Base-by-base conservation (phyloP, 2,113 vertebrate genomes). In the Regulus satrapa region DNA sequence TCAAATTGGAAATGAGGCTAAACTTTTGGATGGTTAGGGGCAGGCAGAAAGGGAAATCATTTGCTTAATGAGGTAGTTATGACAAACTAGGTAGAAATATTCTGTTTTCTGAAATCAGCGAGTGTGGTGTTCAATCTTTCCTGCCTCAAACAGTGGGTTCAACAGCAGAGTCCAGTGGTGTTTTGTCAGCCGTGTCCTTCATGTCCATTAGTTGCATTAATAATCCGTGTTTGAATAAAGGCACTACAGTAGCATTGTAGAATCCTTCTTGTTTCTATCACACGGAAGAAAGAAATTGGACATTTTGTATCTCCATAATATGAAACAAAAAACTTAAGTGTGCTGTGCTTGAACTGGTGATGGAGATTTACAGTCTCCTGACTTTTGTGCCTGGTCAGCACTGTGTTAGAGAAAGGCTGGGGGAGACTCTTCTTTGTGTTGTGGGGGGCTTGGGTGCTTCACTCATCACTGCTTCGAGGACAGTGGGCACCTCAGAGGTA, bases 11-110 rank as follows among this genome's bases (percentile, higher is more conserved):
- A 95, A 95, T 80, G 84, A 89, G 75, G 87, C 89, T 91, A 94
- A 95, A 93, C 84, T 82, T 94, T 77, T 48, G 55, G 89, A 91
- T 67, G 59, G 74, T 66, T 83, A 26, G 72, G 48, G 72, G 71
- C 74, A 77, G 81, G 40, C 67, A 89, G 89, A 77, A 91, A 83
- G 38, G 59, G 63, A 91, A 83, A 64, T 91, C 0, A 0, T 93
- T 97, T 95, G 92, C 95, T 91, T 97, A 96, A 96, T 97, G 92
- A 95, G 81, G 84, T 88, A 80, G 78, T 76, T 91, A 68, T 63
- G 74, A 87, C 51, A 86, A 86, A 80, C 74, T 76, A 76, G 79
- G 18, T 71, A 88, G 67, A 86, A 85, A 91, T 85, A 68, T 14
- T 75, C 52, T 51, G 36, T 31, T 94, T 92, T 95, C 62, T 0